These are phyloP conservation scores for Hypocryptadius cinnamomeus DNA, from an alignment of 2,113 vertebrate genomes.

Conservation along the genomic window DNA sequence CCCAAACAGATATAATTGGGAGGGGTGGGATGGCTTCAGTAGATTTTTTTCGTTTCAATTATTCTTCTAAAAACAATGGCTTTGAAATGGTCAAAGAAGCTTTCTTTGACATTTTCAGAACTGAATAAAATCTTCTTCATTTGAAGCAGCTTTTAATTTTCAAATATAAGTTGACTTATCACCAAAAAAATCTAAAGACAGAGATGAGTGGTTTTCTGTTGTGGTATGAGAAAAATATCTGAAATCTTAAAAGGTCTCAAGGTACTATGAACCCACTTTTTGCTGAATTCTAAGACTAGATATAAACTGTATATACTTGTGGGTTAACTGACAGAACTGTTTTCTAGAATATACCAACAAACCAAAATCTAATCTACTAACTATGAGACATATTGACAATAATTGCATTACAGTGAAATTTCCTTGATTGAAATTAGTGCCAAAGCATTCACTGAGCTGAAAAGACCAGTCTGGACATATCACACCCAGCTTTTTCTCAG, in stretches of 20 bases:
- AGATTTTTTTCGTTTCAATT: slow-evolving; percentile 21
- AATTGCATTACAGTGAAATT: neutral
- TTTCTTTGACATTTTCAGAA: slow-evolving; percentile 11
- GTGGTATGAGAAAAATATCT: neutral
- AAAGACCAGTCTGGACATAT: neutral
- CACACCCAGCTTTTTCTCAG: neutral
- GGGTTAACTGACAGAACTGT: neutral
- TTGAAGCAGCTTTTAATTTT: slow-evolving; percentile 3
- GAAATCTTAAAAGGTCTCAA: neutral
- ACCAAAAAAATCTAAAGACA: neutral
- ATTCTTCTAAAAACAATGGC: slow-evolving; percentile 29
- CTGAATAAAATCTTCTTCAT: neutral
- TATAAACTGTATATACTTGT: neutral
- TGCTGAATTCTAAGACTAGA: neutral
- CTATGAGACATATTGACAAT: neutral
- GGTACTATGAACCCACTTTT: neutral
- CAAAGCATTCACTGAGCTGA: neutral
- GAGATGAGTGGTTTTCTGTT: neutral
- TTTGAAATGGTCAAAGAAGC: slow-evolving; percentile 44
- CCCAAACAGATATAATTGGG: slow-evolving; percentile 20
- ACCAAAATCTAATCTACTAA: neutral
- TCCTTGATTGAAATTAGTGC: neutral
- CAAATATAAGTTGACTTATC: neutral
- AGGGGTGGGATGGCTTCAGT: neutral
- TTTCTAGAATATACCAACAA: neutral